phyloP scores from a whole-genome alignment of 2,888 invertebrate genomes.

The Parnassius glacialis region DNA sequence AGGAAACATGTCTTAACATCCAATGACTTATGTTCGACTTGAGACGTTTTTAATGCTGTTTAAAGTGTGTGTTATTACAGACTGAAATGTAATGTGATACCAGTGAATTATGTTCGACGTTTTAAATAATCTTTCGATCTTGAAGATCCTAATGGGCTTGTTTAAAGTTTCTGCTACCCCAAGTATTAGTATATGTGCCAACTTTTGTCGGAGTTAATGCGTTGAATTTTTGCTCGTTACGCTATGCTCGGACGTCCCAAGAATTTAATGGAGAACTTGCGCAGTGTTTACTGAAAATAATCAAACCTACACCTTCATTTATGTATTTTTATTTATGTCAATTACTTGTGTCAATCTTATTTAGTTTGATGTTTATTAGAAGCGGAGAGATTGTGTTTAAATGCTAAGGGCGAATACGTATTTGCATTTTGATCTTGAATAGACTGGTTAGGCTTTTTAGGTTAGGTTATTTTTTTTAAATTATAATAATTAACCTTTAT shows the following conservation, averaged over 20 bases:
- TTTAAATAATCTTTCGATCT: conserved; percentile 13
- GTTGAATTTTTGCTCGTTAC: conserved; percentile 7
- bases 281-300: not conserved
- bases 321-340: no score
- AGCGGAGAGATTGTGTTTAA: no score
- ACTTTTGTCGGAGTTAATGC: conserved; percentile 9
- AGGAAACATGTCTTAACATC: no score
- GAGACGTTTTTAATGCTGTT: no score
- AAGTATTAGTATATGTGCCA: conserved; percentile 24
- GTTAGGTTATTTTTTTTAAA: no score
- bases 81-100: conserved; percentile 4
- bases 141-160: conserved; percentile 15
- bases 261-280: conserved; percentile 13
- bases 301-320: not conserved
- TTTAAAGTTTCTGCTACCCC: conserved; percentile 21
- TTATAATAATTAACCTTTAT: no score
- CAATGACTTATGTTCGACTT: no score
- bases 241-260: conserved; percentile 7
- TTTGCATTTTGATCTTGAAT: no score
- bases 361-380: no score
- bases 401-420: no score
- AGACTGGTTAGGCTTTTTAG: no score
- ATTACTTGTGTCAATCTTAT: no score
- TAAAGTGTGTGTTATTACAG: not conserved
- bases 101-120: conserved; percentile 11